phyloP scores from a whole-genome alignment of 2,113 vertebrate genomes.

The Gobius niger region DNA sequence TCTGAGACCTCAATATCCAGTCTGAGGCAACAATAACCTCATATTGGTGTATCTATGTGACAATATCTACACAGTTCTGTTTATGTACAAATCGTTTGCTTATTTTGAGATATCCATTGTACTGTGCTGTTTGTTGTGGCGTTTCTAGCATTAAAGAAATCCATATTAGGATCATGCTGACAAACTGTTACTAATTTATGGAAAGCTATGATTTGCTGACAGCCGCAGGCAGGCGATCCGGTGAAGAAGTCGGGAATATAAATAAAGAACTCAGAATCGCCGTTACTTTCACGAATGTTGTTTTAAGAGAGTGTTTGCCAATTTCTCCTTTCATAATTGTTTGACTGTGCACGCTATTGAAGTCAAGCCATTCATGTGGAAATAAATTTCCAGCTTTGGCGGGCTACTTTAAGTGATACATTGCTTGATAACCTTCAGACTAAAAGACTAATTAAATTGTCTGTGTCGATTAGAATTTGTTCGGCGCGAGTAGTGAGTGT shows the following conservation, averaged over 20 bases:
- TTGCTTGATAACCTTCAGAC: slow-evolving; percentile 33
- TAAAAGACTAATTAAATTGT: slow-evolving; percentile 18
- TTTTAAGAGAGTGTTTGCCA: slow-evolving; percentile 30
- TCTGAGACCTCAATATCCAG: slow-evolving; percentile 58
- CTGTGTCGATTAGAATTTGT: slow-evolving; percentile 3
- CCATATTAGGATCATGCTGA: slow-evolving; percentile 32
- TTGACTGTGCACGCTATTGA: slow-evolving; percentile 1
- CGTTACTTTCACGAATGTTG: slow-evolving; percentile 17
- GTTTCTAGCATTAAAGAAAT: background rate
- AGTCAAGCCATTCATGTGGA: slow-evolving; percentile 1
- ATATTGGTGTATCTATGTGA: slow-evolving; percentile 11
- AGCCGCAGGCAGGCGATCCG: too few relatives aligned
- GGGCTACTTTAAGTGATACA: slow-evolving; percentile 8
- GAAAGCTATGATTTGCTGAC: background rate
- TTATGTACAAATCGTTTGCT: slow-evolving; percentile 18
- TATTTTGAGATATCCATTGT: slow-evolving; percentile 15
- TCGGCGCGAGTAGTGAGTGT: slow-evolving; percentile 5
- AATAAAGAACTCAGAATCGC: slow-evolving; percentile 4
- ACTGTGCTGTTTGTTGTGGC: background rate
- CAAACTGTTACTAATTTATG: slow-evolving; percentile 37
- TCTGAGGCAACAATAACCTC: slow-evolving; percentile 39
- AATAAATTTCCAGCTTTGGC: slow-evolving; percentile 7
- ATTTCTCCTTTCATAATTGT: slow-evolving; percentile 47
- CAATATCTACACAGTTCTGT: slow-evolving; percentile 3
- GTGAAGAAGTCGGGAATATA: too few relatives aligned